phyloP scores from a whole-genome alignment of 1,140 invertebrate genomes.

The Atta colombica region DNA sequence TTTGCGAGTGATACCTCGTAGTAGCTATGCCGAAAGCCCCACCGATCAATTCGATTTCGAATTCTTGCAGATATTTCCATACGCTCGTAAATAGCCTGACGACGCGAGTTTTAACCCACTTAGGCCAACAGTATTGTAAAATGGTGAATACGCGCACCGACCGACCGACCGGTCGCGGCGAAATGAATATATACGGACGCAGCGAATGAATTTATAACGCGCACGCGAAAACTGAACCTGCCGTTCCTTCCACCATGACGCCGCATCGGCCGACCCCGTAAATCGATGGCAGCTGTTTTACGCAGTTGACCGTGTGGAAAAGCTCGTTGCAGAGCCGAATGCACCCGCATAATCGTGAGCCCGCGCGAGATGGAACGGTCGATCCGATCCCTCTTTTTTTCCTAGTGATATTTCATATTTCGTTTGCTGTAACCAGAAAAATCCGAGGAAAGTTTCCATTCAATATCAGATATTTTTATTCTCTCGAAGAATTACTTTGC shows the following conservation, averaged over 20 bases:
- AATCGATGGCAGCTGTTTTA: constrained; percentile 62
- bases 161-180: neutral
- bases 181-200: constrained; percentile 52
- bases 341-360: constrained; percentile 44
- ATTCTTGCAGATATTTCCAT: constrained; percentile 60
- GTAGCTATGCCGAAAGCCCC: constrained; percentile 12
- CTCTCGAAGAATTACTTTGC: neutral
- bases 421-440: neutral
- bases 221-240: constrained; percentile 35
- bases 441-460: constrained; percentile 32
- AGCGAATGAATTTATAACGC: constrained; percentile 60
- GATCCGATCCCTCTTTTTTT: constrained; percentile 13
- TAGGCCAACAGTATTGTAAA: constrained; percentile 47
- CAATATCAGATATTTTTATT: constrained; percentile 15
- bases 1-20: constrained; percentile 50
- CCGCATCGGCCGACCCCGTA: constrained; percentile 6
- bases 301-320: constrained; percentile 53
- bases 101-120: constrained; percentile 53
- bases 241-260: constrained; percentile 50
- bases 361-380: neutral
- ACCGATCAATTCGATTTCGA: constrained; percentile 50
- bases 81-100: constrained; percentile 22
- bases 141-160: constrained; percentile 36
- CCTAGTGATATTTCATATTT: constrained; percentile 1
- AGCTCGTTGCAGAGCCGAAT: constrained; percentile 41